Percentiles rank a stretch among this genome's conserved stretches.
Conservation (phyloP, 2,888 invertebrate species). For the Abrostola triplasia region DNA sequence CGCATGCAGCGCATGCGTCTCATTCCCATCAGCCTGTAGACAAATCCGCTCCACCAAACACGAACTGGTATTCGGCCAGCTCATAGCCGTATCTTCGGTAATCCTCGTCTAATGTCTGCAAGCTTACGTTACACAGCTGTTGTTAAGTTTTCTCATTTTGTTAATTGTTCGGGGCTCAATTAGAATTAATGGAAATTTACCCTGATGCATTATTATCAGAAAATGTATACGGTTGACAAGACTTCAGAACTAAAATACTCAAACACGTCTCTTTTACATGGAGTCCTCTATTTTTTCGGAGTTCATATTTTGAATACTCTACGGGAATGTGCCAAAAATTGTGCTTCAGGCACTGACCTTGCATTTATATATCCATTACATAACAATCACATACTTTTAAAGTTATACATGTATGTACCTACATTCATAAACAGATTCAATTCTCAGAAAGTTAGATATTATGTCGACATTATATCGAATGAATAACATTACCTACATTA, state of each 20-base stretch:
- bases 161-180: conserved; percentile 62
- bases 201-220: conserved; percentile 55
- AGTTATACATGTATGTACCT: conserved; percentile 10
- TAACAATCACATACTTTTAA: conserved; percentile 27
- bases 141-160: conserved; percentile 60
- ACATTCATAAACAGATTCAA: background rate
- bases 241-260: conserved; percentile 73
- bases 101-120: conserved; percentile 46
- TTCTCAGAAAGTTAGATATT: background rate
- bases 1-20: conserved; percentile 80
- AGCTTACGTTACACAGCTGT: conserved; percentile 52
- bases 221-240: conserved; percentile 77
- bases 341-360: conserved; percentile 48
- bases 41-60: conserved; percentile 91
- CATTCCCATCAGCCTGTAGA: conserved; percentile 82
- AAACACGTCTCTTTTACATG: conserved; percentile 52
- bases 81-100: conserved; percentile 89
- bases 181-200: conserved; percentile 59
- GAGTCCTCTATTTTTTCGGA: conserved; percentile 48
- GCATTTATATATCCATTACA: conserved; percentile 52
- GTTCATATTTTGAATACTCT: conserved; percentile 55
- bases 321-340: conserved; percentile 51
- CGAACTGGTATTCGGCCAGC: conserved; percentile 94
- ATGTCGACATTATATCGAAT: background rate
- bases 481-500: background rate